Evolutionary conservation across 1,140 invertebrate genomes (phyloP).

Genomic region (Heliconius eleuchia): DNA sequence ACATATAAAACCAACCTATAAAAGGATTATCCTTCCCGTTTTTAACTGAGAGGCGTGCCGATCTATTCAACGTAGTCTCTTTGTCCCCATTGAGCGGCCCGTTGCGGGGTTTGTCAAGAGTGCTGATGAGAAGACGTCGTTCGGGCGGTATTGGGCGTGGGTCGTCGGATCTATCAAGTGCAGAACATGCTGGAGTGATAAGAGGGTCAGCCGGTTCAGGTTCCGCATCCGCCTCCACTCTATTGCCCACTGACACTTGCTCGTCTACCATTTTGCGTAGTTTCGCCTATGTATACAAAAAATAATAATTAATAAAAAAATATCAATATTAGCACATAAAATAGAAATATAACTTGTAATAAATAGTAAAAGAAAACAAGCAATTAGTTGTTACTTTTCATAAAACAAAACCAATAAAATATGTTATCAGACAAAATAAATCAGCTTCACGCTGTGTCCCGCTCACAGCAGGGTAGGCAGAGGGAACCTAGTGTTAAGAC

Average conservation of each 20-base stretch:
- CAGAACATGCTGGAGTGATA: conserved; percentile 76
- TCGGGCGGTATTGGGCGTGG: conserved; percentile 65
- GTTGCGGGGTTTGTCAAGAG: conserved; percentile 72
- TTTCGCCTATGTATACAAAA: conserved; percentile 67
- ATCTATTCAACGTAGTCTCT: conserved; percentile 67
- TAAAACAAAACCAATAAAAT: background rate
- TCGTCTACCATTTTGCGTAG: conserved; percentile 81
- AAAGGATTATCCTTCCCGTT: conserved; percentile 78
- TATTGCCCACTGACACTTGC: conserved; percentile 74
- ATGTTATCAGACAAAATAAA: background rate
- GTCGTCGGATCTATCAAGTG: conserved; percentile 63
- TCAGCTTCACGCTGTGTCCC: too few relatives aligned
- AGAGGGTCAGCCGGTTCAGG: conserved; percentile 79
- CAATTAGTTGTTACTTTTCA: background rate
- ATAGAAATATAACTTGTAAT: background rate
- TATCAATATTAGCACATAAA: too few relatives aligned
- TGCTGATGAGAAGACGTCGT: conserved; percentile 70
- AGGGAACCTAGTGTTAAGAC: too few relatives aligned
- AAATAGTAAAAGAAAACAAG: background rate
- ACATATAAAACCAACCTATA: conserved; percentile 57
- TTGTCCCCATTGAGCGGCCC: conserved; percentile 69
- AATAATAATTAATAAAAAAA: too few relatives aligned
- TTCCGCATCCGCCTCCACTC: conserved; percentile 71
- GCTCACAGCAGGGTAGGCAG: too few relatives aligned
- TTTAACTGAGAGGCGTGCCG: conserved; percentile 66